These are phyloP conservation scores for Neoascia interrupta DNA, from an alignment of 2,888 invertebrate species.

Conservation along the genomic window DNA sequence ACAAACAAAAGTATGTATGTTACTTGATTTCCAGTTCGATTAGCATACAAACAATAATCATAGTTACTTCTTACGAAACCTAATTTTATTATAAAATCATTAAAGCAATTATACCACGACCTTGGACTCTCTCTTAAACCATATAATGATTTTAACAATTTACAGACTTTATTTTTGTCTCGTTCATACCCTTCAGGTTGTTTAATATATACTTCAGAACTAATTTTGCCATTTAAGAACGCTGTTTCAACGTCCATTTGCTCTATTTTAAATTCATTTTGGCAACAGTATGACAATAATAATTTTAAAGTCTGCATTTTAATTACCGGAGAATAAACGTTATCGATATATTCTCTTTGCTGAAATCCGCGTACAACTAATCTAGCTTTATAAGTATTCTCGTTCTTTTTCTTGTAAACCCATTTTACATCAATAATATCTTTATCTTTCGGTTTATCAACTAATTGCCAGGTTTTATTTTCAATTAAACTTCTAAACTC, in stretches of 20 bases:
- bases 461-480: background rate
- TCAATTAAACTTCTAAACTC: too few relatives aligned
- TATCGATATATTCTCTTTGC: constrained; percentile 56
- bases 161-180: constrained; percentile 72
- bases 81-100: too few relatives aligned
- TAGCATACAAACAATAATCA: too few relatives aligned
- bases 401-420: constrained; percentile 72
- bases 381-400: constrained; percentile 70
- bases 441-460: constrained; percentile 32
- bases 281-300: too few relatives aligned
- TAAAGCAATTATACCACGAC: too few relatives aligned
- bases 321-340: too few relatives aligned
- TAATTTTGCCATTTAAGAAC: constrained; percentile 70
- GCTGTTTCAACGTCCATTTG: constrained; percentile 71
- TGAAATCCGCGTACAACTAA: constrained; percentile 57
- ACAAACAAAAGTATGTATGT: constrained; percentile 34
- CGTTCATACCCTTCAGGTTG: constrained; percentile 73
- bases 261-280: too few relatives aligned
- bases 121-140: constrained; percentile 68
- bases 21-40: constrained; percentile 1
- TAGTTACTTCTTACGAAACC: too few relatives aligned
- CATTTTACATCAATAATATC: constrained; percentile 72
- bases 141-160: constrained; percentile 72
- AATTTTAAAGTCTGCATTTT: too few relatives aligned
- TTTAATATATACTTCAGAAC: constrained; percentile 70